These are phyloP conservation scores for Corticium candelabrum DNA, from an alignment of 37 sponge, comb jelly and placozoan species.

Conservation along the genomic window DNA sequence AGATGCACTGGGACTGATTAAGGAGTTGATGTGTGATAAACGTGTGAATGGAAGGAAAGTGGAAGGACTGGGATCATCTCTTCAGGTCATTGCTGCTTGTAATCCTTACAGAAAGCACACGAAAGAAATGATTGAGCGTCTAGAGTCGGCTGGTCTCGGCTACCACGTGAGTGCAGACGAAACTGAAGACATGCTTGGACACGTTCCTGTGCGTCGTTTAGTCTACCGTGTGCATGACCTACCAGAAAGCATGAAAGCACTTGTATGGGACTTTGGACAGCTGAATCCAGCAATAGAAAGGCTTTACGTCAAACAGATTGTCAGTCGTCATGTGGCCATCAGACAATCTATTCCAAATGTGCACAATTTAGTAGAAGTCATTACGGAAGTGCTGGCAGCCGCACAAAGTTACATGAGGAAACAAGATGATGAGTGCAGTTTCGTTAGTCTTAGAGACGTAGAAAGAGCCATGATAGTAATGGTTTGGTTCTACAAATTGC, in stretches of 20 bases:
- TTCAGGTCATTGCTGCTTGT: constrained; percentile 52
- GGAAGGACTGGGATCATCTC: neutral
- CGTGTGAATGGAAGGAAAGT: constrained; percentile 25
- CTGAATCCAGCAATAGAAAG: constrained; percentile 51
- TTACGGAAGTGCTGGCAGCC: constrained; percentile 39
- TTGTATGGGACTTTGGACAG: constrained; percentile 94
- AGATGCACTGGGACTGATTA: constrained; percentile 40
- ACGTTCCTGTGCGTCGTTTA: constrained; percentile 77
- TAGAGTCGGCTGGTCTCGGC: constrained; percentile 29
- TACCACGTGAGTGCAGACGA: constrained; percentile 15
- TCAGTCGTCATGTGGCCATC: constrained; percentile 36
- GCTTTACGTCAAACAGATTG: constrained; percentile 62
- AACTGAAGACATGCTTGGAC: constrained; percentile 32
- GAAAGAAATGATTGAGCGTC: constrained; percentile 13
- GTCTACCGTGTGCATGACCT: constrained; percentile 89
- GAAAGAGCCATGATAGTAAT: constrained; percentile 41
- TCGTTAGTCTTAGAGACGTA: constrained; percentile 56
- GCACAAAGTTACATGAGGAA: constrained; percentile 71
- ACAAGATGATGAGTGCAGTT: constrained; percentile 47
- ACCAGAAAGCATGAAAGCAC: constrained; percentile 78
- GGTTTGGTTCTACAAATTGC: constrained; percentile 20
- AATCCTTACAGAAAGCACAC: constrained; percentile 35
- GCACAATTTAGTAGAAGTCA: constrained; percentile 8
- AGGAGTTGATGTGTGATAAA: constrained; percentile 49
- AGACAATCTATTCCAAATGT: neutral